Conservation (phyloP, 2,888 invertebrate species). For the Esperia sulphurella region DNA sequence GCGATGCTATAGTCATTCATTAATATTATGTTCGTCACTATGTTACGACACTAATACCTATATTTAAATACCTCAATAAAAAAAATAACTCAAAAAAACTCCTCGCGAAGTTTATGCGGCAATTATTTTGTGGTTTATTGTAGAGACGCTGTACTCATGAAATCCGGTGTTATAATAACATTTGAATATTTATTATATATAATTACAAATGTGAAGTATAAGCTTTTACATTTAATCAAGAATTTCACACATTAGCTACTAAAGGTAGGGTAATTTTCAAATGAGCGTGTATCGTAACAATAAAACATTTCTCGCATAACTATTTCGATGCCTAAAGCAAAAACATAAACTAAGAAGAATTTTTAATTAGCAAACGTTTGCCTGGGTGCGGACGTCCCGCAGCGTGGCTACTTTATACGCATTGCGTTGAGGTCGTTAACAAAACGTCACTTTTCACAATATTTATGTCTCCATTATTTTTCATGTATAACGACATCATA, state of each 20-base stretch:
- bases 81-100: no score
- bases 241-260: conserved; percentile 52
- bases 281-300: conserved; percentile 58
- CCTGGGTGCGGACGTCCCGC: conserved; percentile 55
- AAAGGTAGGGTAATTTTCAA: conserved; percentile 37
- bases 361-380: conserved; percentile 69
- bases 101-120: no score
- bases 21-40: background rate
- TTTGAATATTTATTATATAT: background rate
- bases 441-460: conserved; percentile 72
- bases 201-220: background rate
- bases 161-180: background rate
- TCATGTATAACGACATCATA: conserved; percentile 62
- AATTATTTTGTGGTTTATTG: no score
- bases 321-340: conserved; percentile 32
- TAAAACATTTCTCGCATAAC: conserved; percentile 57
- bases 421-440: conserved; percentile 63
- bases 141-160: no score
- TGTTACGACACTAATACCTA: no score
- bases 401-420: conserved; percentile 66
- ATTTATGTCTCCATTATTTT: conserved; percentile 74
- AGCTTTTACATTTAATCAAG: conserved; percentile 28
- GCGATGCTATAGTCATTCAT: no score
- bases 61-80: no score
- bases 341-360: conserved; percentile 48